Percentiles rank a stretch among this genome's conserved stretches.
These are phyloP conservation scores for Cheumatopsyche charites DNA, from an alignment of 1,140 invertebrate species.

Conservation along the genomic window DNA sequence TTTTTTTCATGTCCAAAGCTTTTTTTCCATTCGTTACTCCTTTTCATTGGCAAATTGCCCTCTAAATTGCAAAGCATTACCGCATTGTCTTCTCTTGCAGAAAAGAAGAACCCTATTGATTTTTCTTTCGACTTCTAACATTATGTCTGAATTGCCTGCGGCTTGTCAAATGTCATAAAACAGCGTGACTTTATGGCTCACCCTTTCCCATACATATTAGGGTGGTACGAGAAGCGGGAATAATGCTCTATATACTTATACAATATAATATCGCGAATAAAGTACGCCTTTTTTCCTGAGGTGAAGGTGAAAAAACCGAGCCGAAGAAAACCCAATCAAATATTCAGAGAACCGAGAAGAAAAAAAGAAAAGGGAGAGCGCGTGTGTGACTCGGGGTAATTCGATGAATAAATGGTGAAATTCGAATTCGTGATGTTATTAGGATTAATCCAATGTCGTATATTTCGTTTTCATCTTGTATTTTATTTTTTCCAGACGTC, in stretches of 20 bases:
- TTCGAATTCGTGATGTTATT: conserved; percentile 8
- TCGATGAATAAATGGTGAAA: conserved; percentile 7
- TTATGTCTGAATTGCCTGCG: conserved; percentile 24
- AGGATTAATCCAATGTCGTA: conserved; percentile 5
- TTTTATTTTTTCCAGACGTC: too few species aligned
- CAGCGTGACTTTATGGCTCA: conserved; percentile 27
- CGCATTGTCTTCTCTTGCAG: conserved; percentile 4
- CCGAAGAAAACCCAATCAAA: neutral
- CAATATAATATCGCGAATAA: too few species aligned
- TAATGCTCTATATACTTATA: neutral
- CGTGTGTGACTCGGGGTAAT: conserved; percentile 14
- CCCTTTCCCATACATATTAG: neutral
- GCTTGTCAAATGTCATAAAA: conserved; percentile 33
- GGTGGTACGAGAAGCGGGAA: neutral
- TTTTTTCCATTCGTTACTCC: too few species aligned
- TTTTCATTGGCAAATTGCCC: too few species aligned
- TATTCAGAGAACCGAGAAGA: neutral
- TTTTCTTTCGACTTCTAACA: conserved; percentile 23
- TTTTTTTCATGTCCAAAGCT: too few species aligned
- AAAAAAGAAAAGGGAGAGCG: neutral
- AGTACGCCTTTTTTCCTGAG: neutral
- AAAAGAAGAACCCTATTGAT: conserved; percentile 4
- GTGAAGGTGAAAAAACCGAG: neutral
- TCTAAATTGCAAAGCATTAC: too few species aligned
- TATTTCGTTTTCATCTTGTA: too few species aligned